Base-by-base conservation (phyloP, 2,797 vertebrate genomes). In the Tinamus major region DNA sequence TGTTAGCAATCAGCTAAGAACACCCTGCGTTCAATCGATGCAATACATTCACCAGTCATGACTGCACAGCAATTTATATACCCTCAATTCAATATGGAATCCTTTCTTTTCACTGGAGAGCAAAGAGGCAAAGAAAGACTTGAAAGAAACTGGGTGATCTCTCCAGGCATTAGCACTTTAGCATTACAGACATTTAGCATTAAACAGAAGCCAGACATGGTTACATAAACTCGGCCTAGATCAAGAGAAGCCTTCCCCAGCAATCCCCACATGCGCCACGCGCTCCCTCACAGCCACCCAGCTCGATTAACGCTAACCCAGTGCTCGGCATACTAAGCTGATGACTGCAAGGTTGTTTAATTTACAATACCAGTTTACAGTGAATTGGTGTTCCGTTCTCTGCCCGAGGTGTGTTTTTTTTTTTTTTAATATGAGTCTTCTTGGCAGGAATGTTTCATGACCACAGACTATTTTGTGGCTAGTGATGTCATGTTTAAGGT, bases 191-290 rank as follows among this genome's bases (percentile, higher is more conserved):
- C 2, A 69, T 27, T 51, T 42, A 79, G 48, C 6, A 39, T 5
- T 5, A 10, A 3, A 26, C 6, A 53, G 29, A 72, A 64, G 4
- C 27, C 74, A n/a, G 14, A n/a, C 2, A 10, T 31, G 29, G 29
- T 56, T 56, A 69, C 37, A 29, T 69, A 62, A 2, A 27, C 6
- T n/a, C 53, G 13, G 18, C 17, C 7, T 20, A 29, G 9, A 71
- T 31, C 27, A 75, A 68, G 49, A 74, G 27, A 3, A 17, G 17
- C 14, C 5, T 69, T 76, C 33, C 10, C 16, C 35, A 75, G 21
- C 3, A 17, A 76, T 0, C 1, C 31, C 27, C 3, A 19, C 13
- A n/a, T 8, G 9, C 10, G 15, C 2, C 17, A 77, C 6, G 6
- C 1, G 46, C 3, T 80, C 9, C 24, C 75, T 6, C 7, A 29